Evolutionary conservation across 2,113 vertebrate genomes (phyloP), one percentile per base, ranked within the genome.

Genomic region (Pseudorhombus dupliciocellatus): DNA sequence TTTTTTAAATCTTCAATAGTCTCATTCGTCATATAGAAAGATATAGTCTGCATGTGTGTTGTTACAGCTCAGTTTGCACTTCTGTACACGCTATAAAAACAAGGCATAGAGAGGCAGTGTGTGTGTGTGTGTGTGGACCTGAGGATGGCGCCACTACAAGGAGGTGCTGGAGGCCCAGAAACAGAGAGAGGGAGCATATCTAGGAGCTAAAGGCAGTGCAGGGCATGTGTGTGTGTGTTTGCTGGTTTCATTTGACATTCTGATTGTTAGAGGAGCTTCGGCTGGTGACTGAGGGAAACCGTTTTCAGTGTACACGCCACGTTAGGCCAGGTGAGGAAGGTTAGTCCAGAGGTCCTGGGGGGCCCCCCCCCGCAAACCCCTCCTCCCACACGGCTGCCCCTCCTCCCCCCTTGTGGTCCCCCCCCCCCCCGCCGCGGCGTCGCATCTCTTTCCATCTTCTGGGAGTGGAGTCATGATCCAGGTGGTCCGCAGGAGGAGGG

Each of bases 21-120:
- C 78, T 87, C 61, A 60, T 85, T 87, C 87, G 87, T 75, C 88
- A 90, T 89, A 90, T 92, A 90, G 87, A 92, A 88, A 92, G 87
- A 89, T 86, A 89, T 86, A 88, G 80, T 89, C 80, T 89, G 76
- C 61, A 61, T 58, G 83, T 90, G 82, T 88, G 88, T 87, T 76
- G 71, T 79, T 84, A 82, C 81, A 91, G 88, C 86, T 87, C 81
- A 84, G 87, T 89, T 84, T 86, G 60, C 75, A 85, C 68, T 78
- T 86, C 84, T 85, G 67, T 89, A 90, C 90, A 91, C 84, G 90
- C 87, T 92, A 91, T 87, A 90, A 93, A 92, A 93, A 92, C 84
- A 93, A 93, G 91, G 90, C 91, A 90, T 84, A 85, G 70, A 88
- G 80, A 92, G 91, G 91, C 90, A n/a, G 46, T 50, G 84, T 88